A percentile compares a stretch with the other conserved stretches of the same genome.
Evolutionary conservation across 2,797 vertebrate genomes (phyloP).

Genomic region (Pseudopleuronectes americanus): DNA sequence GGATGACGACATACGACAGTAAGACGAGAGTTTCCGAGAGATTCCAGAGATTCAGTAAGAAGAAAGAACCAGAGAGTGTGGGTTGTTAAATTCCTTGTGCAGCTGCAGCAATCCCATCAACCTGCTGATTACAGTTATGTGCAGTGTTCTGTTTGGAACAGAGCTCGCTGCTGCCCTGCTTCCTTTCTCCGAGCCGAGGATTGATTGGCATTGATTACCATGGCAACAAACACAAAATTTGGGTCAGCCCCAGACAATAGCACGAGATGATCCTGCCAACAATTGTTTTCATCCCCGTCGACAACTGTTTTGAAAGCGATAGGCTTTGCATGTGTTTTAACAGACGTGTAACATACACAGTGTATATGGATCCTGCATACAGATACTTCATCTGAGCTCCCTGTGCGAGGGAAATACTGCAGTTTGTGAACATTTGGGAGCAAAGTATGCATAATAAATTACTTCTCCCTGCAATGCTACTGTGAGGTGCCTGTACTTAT

Average conservation of each 20-base stretch:
- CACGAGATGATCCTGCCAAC: slow-evolving; percentile 28
- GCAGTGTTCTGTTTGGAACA: slow-evolving; percentile 12
- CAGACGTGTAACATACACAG: background rate
- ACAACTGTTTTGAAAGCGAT: slow-evolving; percentile 8
- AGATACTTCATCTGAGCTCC: slow-evolving; percentile 3
- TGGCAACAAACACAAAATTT: slow-evolving; percentile 62
- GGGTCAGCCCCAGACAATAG: slow-evolving; percentile 60
- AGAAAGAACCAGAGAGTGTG: background rate
- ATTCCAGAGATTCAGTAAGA: background rate
- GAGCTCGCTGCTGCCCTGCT: slow-evolving; percentile 12
- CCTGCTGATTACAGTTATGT: background rate
- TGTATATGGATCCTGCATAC: background rate
- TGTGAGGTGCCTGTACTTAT: too few relatives aligned
- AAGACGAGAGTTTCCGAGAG: background rate
- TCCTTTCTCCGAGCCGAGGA: too few relatives aligned
- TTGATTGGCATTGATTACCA: slow-evolving; percentile 59
- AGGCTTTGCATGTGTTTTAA: background rate
- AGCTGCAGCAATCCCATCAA: background rate
- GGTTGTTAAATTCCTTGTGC: background rate
- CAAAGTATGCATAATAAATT: slow-evolving; percentile 26
- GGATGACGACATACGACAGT: background rate
- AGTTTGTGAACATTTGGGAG: slow-evolving; percentile 19
- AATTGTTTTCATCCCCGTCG: slow-evolving; percentile 27
- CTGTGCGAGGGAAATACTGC: background rate
- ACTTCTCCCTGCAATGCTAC: background rate